Evolutionary conservation across 2,113 vertebrate genomes (phyloP), one percentile per base, ranked within the genome.

Genomic region (Orientallactaga bullata): DNA sequence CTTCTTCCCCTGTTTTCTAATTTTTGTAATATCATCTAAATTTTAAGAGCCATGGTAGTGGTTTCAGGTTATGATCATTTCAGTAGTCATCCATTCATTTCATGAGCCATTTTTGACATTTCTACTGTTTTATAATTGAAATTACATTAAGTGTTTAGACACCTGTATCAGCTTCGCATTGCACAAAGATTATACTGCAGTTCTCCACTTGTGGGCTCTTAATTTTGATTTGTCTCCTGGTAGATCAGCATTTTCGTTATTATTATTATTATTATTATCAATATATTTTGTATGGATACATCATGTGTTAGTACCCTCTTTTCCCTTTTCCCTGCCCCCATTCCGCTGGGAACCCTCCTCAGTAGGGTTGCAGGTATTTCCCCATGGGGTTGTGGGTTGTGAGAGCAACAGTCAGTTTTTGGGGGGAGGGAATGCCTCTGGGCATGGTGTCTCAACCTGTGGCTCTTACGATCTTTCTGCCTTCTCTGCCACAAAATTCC

Each of bases 221-320:
- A 20, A 88, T 95, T 94, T 90, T 90, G 24, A 47, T 83, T 66
- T 88, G 35, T 83, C 51, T 90, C 83, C 72, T 90, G 39, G 63
- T 60, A 69, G 47, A 71, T 89, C 58, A 63, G 71, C 76, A 39
- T 80, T 88, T 17, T 1, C 51, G 5, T 47, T 47, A 47, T 47
- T 47, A 47, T 47, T 47, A 47, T 47, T 47, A 47, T 47, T 47
- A 47, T 47, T 47, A 47, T 47, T 47, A 47, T 47, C 42, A 47
- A 47, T 8, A 47, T 47, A 47, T 47, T 47, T 47, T 47, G 42
- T 8, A 47, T 47, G 42, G 42, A 47, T 47, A 47, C 42, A 47
- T 47, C 42, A 5, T 47, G 42, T 47, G 42, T 47, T 47, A 47
- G 42, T 47, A 47, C 42, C 42, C 8, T 47, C 42, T 47, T 47